Base-by-base conservation (phyloP, 2,797 vertebrate genomes). In the Labroides dimidiatus region DNA sequence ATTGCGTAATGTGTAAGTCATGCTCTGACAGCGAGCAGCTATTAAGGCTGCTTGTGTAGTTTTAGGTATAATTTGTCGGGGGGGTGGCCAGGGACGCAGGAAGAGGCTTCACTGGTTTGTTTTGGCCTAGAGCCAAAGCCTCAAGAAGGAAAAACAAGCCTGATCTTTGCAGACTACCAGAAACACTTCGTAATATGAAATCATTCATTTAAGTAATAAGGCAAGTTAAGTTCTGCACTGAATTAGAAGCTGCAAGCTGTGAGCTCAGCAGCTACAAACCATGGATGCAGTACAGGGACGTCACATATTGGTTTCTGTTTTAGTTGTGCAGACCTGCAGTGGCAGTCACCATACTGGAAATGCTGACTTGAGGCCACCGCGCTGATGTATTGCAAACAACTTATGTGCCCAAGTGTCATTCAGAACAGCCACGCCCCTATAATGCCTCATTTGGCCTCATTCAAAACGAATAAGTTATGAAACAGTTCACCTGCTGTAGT, bases 31-130 rank as follows among this genome's bases (percentile, higher is more conserved):
- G 16, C 4, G 1, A 13, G 8, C 45, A 8, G 49, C 30, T 19
- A 1, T 64, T 55, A 41, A 11, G 21, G 48, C 6, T 0, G 43
- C n/a, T 45, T 20, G 69, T 47, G 53, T 17, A 24, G 64, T 66
- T 67, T 21, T n/a, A 56, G 15, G 6, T 47, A 45, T 67, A 62
- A 66, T 76, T 66, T 69, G 74, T 69, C 42, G 8, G 37, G 47
- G 39, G 80, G 90, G 90, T 80, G 58, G 90, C 91, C 85, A 64
- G 85, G 86, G 87, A 90, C 56, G 85, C 91, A 91, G 85, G 92
- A 93, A 90, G 84, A 91, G 86, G 84, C 88, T 87, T 80, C 88
- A 84, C 76, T 88, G 67, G 89, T 94, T 94, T 94, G 84, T 91
- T 88, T 91, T 94, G 90, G 91, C 84, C 57, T 23, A 14, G 6